A percentile compares a stretch with the other conserved stretches of the same genome.
phyloP scores from a whole-genome alignment of 2,888 invertebrate genomes.

The Cotesia congregata region DNA sequence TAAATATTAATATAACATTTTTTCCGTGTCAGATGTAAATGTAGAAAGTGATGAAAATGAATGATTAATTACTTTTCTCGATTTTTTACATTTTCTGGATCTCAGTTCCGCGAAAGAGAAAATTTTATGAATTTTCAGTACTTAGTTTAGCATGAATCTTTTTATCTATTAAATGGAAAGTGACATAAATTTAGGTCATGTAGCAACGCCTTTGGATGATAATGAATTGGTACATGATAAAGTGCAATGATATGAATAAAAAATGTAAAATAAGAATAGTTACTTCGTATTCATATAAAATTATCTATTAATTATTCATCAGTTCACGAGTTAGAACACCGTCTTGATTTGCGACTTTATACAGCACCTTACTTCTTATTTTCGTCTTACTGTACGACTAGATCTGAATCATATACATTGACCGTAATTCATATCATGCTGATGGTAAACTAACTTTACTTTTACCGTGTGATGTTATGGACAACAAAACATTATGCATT shows the following conservation, averaged over 20 bases:
- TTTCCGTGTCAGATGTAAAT: too few relatives aligned
- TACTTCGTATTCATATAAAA: neutral
- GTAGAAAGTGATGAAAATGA: too few relatives aligned
- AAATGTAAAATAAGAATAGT: neutral
- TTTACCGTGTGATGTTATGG: neutral
- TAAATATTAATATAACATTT: too few relatives aligned
- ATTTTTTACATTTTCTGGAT: too few relatives aligned
- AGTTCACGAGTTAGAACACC: neutral
- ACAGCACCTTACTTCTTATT: neutral
- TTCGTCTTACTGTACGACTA: too few relatives aligned
- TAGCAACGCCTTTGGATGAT: neutral
- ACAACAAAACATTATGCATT: neutral
- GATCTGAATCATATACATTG: constrained; percentile 43
- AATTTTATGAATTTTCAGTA: too few relatives aligned
- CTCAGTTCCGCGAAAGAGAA: too few relatives aligned
- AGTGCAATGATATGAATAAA: neutral
- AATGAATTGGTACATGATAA: neutral
- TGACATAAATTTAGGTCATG: neutral
- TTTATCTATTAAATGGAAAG: neutral
- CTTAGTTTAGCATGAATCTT: too few relatives aligned
- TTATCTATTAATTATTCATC: neutral
- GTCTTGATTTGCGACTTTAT: neutral
- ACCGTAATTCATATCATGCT: constrained; percentile 35
- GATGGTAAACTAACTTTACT: neutral
- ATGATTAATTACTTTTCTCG: too few relatives aligned